Percentiles rank a stretch among this genome's conserved stretches.
phyloP scores from a whole-genome alignment of 2,113 vertebrate species.

The Leptodactylus fuscus region DNA sequence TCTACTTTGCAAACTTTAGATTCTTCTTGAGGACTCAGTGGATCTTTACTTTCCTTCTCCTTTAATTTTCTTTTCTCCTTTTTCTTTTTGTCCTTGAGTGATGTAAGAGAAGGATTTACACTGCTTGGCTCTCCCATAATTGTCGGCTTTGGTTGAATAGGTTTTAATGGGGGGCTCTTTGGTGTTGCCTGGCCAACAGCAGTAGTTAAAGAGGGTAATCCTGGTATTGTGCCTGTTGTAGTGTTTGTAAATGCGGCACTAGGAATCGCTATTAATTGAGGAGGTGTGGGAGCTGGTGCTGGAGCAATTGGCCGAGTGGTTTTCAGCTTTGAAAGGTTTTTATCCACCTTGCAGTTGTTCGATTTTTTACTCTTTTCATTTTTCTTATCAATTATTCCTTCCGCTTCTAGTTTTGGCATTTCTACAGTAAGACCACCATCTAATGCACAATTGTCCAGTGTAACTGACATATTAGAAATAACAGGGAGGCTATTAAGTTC shows the following conservation, averaged over 20 bases:
- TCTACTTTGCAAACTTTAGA: constrained; percentile 84
- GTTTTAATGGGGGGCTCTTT: constrained; percentile 92
- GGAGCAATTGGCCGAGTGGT: constrained; percentile 90
- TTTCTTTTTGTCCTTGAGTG: constrained; percentile 93
- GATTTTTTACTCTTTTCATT: constrained; percentile 83
- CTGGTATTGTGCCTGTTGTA: constrained; percentile 79
- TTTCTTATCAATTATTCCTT: constrained; percentile 94
- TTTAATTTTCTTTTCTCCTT: constrained; percentile 95
- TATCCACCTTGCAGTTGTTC: constrained; percentile 88
- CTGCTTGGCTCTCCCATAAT: constrained; percentile 89
- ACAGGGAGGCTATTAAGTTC: constrained; percentile 91
- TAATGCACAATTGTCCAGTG: constrained; percentile 85
- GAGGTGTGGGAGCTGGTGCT: constrained; percentile 86
- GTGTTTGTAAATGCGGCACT: constrained; percentile 83
- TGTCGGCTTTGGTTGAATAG: constrained; percentile 96
- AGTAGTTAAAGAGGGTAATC: constrained; percentile 84
- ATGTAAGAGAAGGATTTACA: constrained; percentile 85
- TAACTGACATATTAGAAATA: constrained; percentile 94
- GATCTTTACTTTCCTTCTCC: constrained; percentile 91
- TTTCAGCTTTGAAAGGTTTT: constrained; percentile 89
- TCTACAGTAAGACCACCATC: constrained; percentile 85
- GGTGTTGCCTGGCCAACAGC: constrained; percentile 88
- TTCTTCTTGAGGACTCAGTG: constrained; percentile 82
- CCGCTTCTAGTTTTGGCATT: constrained; percentile 97
- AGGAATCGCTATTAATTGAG: constrained; percentile 95